These are phyloP conservation scores for Caenorhabditis sp. DNA, from an alignment of 2,888 invertebrate species.

Conservation along the genomic window DNA sequence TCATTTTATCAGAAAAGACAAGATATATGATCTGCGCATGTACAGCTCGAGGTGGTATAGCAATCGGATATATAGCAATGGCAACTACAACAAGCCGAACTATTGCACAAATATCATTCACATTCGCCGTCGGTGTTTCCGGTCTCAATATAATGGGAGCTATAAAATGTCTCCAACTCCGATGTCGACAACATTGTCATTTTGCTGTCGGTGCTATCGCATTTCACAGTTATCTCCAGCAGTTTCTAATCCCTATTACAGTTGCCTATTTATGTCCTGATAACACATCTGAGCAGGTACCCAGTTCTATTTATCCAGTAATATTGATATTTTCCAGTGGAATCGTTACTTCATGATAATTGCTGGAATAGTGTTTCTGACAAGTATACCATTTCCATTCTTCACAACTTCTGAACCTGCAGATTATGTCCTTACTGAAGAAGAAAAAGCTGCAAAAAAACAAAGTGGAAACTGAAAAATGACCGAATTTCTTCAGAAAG, in stretches of 20 bases:
- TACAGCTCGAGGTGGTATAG: background rate
- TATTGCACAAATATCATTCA: constrained; percentile 47
- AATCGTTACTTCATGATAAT: constrained; percentile 16
- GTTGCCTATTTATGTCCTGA: constrained; percentile 26
- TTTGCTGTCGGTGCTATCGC: constrained; percentile 18
- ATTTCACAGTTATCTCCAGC: constrained; percentile 9
- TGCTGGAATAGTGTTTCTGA: constrained; percentile 2
- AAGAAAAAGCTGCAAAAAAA: no score
- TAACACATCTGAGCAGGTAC: constrained; percentile 26
- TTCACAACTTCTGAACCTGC: constrained; percentile 12
- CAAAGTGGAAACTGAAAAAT: no score
- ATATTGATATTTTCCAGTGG: constrained; percentile 29
- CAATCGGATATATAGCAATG: background rate
- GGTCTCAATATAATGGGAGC: constrained; percentile 55
- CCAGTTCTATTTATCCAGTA: no score
- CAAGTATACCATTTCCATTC: constrained; percentile 23
- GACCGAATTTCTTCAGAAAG: no score
- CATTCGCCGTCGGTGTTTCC: constrained; percentile 40
- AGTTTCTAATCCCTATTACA: constrained; percentile 18
- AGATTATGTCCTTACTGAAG: no score
- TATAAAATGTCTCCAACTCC: constrained; percentile 49
- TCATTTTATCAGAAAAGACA: no score
- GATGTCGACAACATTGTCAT: constrained; percentile 29
- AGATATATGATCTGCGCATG: no score
- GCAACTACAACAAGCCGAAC: constrained; percentile 8